A percentile compares a stretch with the other conserved stretches of the same genome.
phyloP scores from a whole-genome alignment of 1,140 invertebrate genomes.

The Akabosia matsudoensis region DNA sequence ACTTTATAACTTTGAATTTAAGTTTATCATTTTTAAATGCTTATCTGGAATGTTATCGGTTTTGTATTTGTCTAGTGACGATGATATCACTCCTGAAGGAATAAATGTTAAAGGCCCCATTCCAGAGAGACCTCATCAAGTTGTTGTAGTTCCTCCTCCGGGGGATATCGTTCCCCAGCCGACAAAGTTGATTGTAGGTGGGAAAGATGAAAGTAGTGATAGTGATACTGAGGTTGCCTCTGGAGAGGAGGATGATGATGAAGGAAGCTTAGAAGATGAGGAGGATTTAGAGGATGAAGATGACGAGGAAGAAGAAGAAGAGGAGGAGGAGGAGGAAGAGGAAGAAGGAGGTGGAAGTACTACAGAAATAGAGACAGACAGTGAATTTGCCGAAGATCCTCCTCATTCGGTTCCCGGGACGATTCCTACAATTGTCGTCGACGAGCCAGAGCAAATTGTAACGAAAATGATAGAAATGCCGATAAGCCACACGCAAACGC shows the following conservation, averaged over 20 bases:
- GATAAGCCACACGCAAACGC: slow-evolving; percentile 34
- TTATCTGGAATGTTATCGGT: too few relatives aligned
- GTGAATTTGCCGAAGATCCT: slow-evolving; percentile 77
- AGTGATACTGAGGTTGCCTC: slow-evolving; percentile 45
- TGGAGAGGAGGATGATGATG: slow-evolving; percentile 48
- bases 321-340: slow-evolving; percentile 57
- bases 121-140: not conserved
- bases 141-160: not conserved
- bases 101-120: slow-evolving; percentile 26
- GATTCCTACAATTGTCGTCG: slow-evolving; percentile 53
- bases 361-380: slow-evolving; percentile 86
- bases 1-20: too few relatives aligned
- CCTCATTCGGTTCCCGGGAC: slow-evolving; percentile 47
- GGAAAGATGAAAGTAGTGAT: slow-evolving; percentile 43
- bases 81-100: slow-evolving; percentile 43
- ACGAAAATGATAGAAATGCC: slow-evolving; percentile 35
- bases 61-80: slow-evolving; percentile 29
- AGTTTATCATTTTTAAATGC: slow-evolving; percentile 1
- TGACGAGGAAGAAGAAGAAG: slow-evolving; percentile 46
- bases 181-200: too few relatives aligned
- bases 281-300: slow-evolving; percentile 51
- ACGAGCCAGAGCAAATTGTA: slow-evolving; percentile 48
- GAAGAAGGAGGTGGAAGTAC: slow-evolving; percentile 71
- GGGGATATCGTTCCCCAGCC: not conserved
- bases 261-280: slow-evolving; percentile 45